Base-by-base conservation (phyloP, 2,888 invertebrate genomes). In the Caenorhabditis macrosperma region DNA sequence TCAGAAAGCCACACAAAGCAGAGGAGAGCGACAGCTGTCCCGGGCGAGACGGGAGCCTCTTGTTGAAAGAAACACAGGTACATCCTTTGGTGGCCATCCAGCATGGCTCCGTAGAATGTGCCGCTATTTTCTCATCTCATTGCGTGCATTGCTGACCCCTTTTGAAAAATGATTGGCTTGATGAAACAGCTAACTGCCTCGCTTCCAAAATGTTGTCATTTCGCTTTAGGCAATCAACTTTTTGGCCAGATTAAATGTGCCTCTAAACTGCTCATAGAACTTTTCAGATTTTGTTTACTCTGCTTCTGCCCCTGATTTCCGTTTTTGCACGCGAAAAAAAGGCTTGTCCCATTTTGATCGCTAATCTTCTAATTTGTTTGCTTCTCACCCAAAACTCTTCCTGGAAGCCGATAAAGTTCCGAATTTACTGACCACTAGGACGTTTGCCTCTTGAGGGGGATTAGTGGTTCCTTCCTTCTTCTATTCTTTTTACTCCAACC, bases 171-270 rank as follows among this genome's bases (percentile, higher is more conserved):
- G 74, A 74, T 64, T 74, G 74, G 64, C 74, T 59, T 64, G 74
- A 74, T 74, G 57, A 74, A 74, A 74, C 57, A 64, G 24, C 38
- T 57, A 24, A 55, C 55, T 38, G 35, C 54, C 55, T 33, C 20
- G 30, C 54, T 52, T 22, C 57, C 48, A 30, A 59, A 64, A 74
- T 59, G 74, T 74, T 74, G 74, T 59, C 64, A 74, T 74, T 74
- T 74, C 50, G 74, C 74, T 74, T 50, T 24, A 64, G 74, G 74
- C 74, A 74, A 74, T 74, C 74, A 74, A 74, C 64, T 74, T 74
- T 74, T 74, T 28, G 35, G 33, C 57, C 28, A 74, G 74, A 74
- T 74, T 74, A 74, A 74, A 64, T 24, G 59, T 55, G 64, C 52
- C 59, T 46, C 46, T 28, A 59, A 46, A 55, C 44, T 28, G 63